Percentiles rank a stretch among this genome's conserved stretches.
These are phyloP conservation scores for Lordiphosa stackelbergi DNA, from an alignment of 1,140 invertebrate genomes.

Conservation along the genomic window DNA sequence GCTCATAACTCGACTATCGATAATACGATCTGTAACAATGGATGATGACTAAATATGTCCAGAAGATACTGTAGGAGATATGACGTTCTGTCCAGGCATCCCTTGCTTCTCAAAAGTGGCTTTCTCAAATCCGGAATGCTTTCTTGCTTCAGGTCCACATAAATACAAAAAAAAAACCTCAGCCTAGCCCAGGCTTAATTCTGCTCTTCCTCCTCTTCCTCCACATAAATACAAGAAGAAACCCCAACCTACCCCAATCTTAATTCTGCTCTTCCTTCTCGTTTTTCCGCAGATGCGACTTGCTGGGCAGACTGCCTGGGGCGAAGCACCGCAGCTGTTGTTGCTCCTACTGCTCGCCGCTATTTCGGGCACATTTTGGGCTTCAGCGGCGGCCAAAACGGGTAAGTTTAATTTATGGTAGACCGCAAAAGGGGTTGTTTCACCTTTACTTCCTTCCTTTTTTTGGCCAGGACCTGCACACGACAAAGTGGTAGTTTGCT, in stretches of 20 bases:
- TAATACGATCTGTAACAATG: no score
- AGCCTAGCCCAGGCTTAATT: not conserved
- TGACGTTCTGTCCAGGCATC: no score
- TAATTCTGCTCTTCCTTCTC: not conserved
- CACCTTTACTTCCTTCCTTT: conserved; percentile 8
- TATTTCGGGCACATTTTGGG: conserved; percentile 47
- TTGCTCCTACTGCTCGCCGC: conserved; percentile 31
- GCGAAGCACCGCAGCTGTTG: conserved; percentile 21
- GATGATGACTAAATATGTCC: no score
- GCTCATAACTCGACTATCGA: no score
- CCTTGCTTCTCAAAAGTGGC: no score
- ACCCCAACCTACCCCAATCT: not conserved
- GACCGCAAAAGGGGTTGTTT: conserved; percentile 40
- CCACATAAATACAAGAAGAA: no score
- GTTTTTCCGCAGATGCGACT: conserved; percentile 13
- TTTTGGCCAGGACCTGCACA: conserved; percentile 77
- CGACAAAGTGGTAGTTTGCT: conserved; percentile 86
- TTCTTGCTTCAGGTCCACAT: no score
- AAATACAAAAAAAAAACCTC: no score
- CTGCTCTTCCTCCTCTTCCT: not conserved
- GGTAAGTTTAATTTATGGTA: conserved; percentile 33
- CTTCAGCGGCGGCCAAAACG: conserved; percentile 56
- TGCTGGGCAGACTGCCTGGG: not conserved
- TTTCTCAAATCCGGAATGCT: no score
- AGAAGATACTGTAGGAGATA: no score